These are phyloP conservation scores for Melanotaenia nigrans DNA, from an alignment of 2,797 vertebrate genomes.

Conservation along the genomic window DNA sequence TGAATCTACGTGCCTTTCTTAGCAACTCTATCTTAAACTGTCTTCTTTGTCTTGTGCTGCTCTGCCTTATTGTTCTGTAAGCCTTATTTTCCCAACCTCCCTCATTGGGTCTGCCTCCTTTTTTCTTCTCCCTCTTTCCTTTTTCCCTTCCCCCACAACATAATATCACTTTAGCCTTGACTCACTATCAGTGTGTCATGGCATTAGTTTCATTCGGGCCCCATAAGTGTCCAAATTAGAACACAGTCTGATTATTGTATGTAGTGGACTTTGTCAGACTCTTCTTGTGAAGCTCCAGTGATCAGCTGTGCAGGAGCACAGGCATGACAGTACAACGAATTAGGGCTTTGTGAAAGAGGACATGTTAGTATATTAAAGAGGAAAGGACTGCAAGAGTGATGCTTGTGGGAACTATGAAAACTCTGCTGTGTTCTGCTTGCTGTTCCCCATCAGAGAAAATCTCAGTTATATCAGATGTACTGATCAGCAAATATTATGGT, in stretches of 20 bases:
- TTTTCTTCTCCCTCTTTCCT: conserved; percentile 73
- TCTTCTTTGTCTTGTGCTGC: conserved; percentile 47
- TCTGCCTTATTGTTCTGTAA: conserved; percentile 75
- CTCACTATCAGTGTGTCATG: conserved; percentile 68
- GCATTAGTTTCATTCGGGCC: conserved; percentile 43
- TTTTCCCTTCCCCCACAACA: conserved; percentile 76
- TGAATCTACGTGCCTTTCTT: conserved; percentile 78
- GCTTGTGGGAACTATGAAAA: conserved; percentile 61
- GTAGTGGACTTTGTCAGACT: conserved; percentile 20
- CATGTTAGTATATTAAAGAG: conserved; percentile 58
- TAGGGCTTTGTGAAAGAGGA: conserved; percentile 67
- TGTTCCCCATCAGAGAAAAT: conserved; percentile 40
- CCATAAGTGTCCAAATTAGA: conserved; percentile 5
- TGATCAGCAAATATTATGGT: conserved; percentile 71
- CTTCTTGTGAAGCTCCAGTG: conserved; percentile 37
- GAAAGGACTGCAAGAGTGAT: conserved; percentile 38
- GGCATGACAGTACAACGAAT: conserved; percentile 62
- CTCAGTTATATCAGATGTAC: conserved; percentile 53
- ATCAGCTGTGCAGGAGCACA: conserved; percentile 36
- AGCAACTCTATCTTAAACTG: conserved; percentile 42
- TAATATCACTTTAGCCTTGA: conserved; percentile 74
- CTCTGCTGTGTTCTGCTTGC: conserved; percentile 65
- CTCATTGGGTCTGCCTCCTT: conserved; percentile 72
- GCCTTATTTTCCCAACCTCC: conserved; percentile 74
- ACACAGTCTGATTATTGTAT: conserved; percentile 16